Evolutionary conservation across 2,113 vertebrate species (phyloP).

Genomic region (Osmerus eperlanus): DNA sequence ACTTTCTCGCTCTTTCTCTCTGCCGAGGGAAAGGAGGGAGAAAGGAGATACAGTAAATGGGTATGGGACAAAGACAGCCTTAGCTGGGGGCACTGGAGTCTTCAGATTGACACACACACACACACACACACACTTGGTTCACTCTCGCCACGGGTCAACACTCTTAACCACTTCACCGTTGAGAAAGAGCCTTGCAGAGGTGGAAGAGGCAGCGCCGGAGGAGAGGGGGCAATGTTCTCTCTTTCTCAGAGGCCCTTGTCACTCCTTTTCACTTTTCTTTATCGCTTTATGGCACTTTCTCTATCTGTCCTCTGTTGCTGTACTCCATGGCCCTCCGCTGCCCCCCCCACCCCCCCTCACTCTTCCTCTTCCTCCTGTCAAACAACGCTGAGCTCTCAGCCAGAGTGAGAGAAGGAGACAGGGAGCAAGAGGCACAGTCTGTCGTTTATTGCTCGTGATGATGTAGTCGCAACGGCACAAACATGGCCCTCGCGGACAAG

Average conservation of each 20-base stretch:
- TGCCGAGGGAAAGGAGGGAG: not conserved
- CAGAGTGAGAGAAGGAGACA: not conserved
- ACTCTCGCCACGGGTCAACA: not conserved
- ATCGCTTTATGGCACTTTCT: not conserved
- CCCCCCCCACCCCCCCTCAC: not conserved
- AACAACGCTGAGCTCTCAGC: too few relatives aligned
- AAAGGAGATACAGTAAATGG: not conserved
- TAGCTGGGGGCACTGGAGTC: not conserved
- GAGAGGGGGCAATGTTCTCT: not conserved
- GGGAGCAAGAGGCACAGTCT: not conserved
- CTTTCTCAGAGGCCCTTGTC: not conserved
- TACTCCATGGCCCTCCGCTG: not conserved
- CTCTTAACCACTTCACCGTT: not conserved
- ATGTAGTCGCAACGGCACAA: conserved; percentile 34
- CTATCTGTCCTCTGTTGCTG: not conserved
- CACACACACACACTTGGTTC: too few relatives aligned
- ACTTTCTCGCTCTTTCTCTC: not conserved
- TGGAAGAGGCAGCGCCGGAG: not conserved
- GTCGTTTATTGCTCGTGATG: conserved; percentile 29
- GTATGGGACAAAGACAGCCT: not conserved
- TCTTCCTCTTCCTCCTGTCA: not conserved
- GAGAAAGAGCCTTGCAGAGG: not conserved
- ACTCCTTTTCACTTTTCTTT: not conserved
- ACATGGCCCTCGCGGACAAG: conserved; percentile 41
- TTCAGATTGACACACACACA: not conserved